phyloP scores from a whole-genome alignment of 2,888 invertebrate species.

The Dromius quadrimaculatus region DNA sequence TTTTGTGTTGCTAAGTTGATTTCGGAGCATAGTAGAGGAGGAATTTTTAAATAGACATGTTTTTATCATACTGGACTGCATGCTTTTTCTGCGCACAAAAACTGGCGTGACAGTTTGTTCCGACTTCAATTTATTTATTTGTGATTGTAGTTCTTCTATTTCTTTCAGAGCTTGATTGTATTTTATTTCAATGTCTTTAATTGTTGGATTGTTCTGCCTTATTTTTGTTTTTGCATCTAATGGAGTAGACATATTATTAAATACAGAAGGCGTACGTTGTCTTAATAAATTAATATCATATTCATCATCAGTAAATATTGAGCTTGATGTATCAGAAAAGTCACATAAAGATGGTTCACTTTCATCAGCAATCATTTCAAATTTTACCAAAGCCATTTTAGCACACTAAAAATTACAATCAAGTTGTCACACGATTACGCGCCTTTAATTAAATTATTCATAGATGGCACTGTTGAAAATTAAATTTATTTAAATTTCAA shows the following conservation, averaged over 20 bases:
- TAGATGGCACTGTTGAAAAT: too few relatives aligned
- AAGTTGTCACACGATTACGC: slow-evolving; percentile 7
- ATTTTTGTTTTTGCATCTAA: not conserved
- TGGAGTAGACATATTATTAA: slow-evolving; percentile 24
- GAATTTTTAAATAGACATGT: slow-evolving; percentile 30
- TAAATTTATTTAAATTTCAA: too few relatives aligned
- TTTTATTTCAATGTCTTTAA: not conserved
- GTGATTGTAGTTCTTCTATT: slow-evolving; percentile 26
- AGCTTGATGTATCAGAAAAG: slow-evolving; percentile 19
- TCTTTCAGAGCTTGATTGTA: slow-evolving; percentile 9
- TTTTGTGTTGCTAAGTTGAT: not conserved
- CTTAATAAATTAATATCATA: not conserved
- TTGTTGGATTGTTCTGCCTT: slow-evolving; percentile 1
- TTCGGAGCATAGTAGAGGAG: not conserved
- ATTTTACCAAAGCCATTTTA: slow-evolving; percentile 15
- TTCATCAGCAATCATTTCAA: slow-evolving; percentile 30
- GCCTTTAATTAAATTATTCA: too few relatives aligned
- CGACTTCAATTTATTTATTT: slow-evolving; percentile 21
- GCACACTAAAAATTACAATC: not conserved
- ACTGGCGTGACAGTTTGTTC: not conserved
- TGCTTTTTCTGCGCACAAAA: slow-evolving; percentile 8
- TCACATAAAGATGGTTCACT: slow-evolving; percentile 32
- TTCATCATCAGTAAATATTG: slow-evolving; percentile 20
- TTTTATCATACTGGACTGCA: slow-evolving; percentile 39
- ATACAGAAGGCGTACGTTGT: slow-evolving; percentile 18